Evolutionary conservation across 2,888 invertebrate species (phyloP).

Genomic region (Eudasyphora cyanicolor): DNA sequence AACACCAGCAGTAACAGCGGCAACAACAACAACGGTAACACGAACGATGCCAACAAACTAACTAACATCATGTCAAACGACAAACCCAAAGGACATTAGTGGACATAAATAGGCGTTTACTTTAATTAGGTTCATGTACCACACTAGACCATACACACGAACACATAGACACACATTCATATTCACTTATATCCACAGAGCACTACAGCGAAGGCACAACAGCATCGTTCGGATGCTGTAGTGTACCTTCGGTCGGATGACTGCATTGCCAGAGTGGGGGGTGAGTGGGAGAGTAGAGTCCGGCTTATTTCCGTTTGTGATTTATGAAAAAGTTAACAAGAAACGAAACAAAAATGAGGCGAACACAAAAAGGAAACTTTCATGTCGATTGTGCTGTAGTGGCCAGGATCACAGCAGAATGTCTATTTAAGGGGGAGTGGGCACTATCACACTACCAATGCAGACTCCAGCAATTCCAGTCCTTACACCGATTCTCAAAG

Average conservation of each 20-base stretch:
- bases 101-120: constrained; percentile 57
- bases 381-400: background rate
- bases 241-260: background rate
- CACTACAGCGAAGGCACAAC: no score
- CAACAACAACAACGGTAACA: background rate
- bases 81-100: constrained; percentile 53
- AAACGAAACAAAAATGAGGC: background rate
- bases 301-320: constrained; percentile 46
- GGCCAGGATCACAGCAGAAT: background rate
- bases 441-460: background rate
- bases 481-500: background rate
- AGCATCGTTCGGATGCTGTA: constrained; percentile 24
- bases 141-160: constrained; percentile 37
- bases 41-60: constrained; percentile 13
- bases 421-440: background rate
- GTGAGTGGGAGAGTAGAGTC: background rate
- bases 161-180: background rate
- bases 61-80: constrained; percentile 46
- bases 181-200: background rate
- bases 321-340: constrained; percentile 49
- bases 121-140: constrained; percentile 56
- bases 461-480: no score
- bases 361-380: constrained; percentile 5
- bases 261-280: background rate
- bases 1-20: background rate